A percentile compares a stretch with the other conserved stretches of the same genome.
Conservation (phyloP, 1,140 invertebrate genomes). For the Drosophila bocqueti region DNA sequence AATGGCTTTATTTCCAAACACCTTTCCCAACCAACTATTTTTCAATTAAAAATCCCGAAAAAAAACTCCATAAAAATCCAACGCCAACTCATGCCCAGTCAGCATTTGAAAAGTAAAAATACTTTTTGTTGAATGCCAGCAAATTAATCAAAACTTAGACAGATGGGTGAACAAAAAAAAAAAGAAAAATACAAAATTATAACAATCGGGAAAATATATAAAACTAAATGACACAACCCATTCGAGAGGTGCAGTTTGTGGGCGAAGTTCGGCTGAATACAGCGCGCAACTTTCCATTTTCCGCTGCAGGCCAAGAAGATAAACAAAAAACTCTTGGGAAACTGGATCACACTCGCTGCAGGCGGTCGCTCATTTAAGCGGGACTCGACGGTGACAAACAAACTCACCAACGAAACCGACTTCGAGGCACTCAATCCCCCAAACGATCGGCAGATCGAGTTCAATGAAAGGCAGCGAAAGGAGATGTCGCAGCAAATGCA, state of each 20-base stretch:
- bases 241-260: slow-evolving; percentile 36
- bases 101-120: slow-evolving; percentile 39
- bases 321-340: slow-evolving; percentile 34
- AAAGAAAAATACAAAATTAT: slow-evolving; percentile 12
- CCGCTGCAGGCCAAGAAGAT: slow-evolving; percentile 33
- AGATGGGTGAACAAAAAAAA: slow-evolving; percentile 9
- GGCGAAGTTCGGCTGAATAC: slow-evolving; percentile 51
- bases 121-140: slow-evolving; percentile 32
- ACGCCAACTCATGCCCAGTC: slow-evolving; percentile 42
- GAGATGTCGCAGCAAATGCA: neutral
- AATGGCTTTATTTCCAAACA: neutral
- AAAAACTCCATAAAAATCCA: slow-evolving; percentile 11
- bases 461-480: slow-evolving; percentile 54
- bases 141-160: slow-evolving; percentile 48
- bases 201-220: slow-evolving; percentile 27
- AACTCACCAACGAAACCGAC: slow-evolving; percentile 24
- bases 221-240: slow-evolving; percentile 50
- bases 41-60: slow-evolving; percentile 23
- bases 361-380: slow-evolving; percentile 30
- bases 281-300: slow-evolving; percentile 57
- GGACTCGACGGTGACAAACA: slow-evolving; percentile 27
- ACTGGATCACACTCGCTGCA: slow-evolving; percentile 45
- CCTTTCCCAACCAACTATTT: slow-evolving; percentile 30
- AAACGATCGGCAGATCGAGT: slow-evolving; percentile 27
- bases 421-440: slow-evolving; percentile 6